Evolutionary conservation across 1,140 invertebrate species (phyloP), one percentile per base, ranked within the genome.

Genomic region (Bombyx mandarina): DNA sequence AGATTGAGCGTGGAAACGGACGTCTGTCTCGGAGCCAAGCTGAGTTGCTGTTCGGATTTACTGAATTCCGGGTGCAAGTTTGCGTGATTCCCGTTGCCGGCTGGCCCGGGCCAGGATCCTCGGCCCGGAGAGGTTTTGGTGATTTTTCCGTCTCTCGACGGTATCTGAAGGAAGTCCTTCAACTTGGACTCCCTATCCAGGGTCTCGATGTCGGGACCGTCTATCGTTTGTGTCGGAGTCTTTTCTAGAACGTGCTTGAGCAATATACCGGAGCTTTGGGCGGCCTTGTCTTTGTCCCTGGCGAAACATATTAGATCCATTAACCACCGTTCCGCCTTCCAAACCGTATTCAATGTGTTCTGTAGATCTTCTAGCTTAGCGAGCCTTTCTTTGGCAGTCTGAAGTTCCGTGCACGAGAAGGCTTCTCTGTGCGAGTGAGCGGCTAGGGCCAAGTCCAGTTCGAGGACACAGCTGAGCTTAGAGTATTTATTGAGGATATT

Each of bases 221-320:
- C 80, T 2, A 67, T 57, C 4, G 63, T 67, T 10, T 79, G 69
- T 7, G 71, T 68, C 3, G 80, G 81, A 12, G 79, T 82, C 59
- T 88, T 88, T 49, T 89, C 88, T 47, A 89, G 58, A 46, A 89
- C 75, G 52, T 89, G 71, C 63, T 88, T 88, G 56, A 85, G 68
- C 56, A 85, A 70, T 58, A 85, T 87, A 26, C 89, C 86, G 7
- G 82, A 82, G 58, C 77, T 82, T 0, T 76, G 66, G 3, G 75
- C 72, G 7, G 80, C 67, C 66, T 89, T 89, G 54, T 89, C 89
- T 69, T 95, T 94, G 75, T 98, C 97, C 57, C 97, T 89, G 1
- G 97, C 96, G 76, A 96, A 97, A 1, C 95, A 93, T 46, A 99
- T 95, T 3, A 98, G 93, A 71, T 99, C 97, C 91, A 98, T 96